A percentile compares a stretch with the other conserved stretches of the same genome.
Conservation (phyloP, 1,140 invertebrate genomes). For the Antheraea pernyi region DNA sequence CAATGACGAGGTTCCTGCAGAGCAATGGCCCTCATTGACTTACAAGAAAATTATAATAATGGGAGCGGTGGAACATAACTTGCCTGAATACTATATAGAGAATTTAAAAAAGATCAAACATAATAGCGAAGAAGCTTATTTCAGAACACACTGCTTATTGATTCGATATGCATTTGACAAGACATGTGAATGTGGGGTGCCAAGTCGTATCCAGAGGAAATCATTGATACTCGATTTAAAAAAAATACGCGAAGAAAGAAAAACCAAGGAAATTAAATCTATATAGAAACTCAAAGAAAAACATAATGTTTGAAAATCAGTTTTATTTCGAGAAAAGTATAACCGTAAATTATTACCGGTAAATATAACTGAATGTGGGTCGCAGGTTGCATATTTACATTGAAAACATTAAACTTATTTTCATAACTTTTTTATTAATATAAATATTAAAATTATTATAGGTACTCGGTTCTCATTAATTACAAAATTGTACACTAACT, state of each 20-base stretch:
- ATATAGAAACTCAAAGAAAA: slow-evolving; percentile 29
- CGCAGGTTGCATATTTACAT: slow-evolving; percentile 45
- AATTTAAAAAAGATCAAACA: slow-evolving; percentile 47
- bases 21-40: slow-evolving; percentile 55
- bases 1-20: slow-evolving; percentile 54
- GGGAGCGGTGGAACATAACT: slow-evolving; percentile 52
- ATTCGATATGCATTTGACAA: slow-evolving; percentile 36
- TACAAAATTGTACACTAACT: slow-evolving; percentile 75
- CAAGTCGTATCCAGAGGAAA: slow-evolving; percentile 34
- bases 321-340: slow-evolving; percentile 60
- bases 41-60: slow-evolving; percentile 55
- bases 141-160: slow-evolving; percentile 45
- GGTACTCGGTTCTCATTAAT: slow-evolving; percentile 76
- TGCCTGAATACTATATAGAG: slow-evolving; percentile 57
- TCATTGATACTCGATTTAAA: slow-evolving; percentile 38
- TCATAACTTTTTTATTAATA: slow-evolving; percentile 73
- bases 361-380: slow-evolving; percentile 56
- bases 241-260: slow-evolving; percentile 14
- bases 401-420: slow-evolving; percentile 61
- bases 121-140: slow-evolving; percentile 54
- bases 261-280: slow-evolving; percentile 11
- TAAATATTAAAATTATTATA: slow-evolving; percentile 79
- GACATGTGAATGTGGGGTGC: slow-evolving; percentile 46
- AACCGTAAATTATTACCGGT: slow-evolving; percentile 40
- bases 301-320: slow-evolving; percentile 30